Evolutionary conservation across 2,797 vertebrate species (phyloP).

Genomic region (Rhadinocentrus ornatus): DNA sequence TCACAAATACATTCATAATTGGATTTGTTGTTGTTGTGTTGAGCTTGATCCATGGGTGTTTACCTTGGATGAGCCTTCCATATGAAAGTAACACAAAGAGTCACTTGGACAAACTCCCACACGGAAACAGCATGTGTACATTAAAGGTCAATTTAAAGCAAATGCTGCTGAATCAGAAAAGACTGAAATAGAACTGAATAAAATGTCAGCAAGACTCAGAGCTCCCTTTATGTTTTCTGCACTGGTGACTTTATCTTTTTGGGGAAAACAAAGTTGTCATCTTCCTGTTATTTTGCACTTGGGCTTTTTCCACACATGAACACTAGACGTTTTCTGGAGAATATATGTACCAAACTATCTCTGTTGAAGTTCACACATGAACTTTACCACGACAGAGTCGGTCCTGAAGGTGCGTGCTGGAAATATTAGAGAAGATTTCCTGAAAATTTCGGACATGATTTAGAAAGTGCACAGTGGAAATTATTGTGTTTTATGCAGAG

Average conservation of each 20-base stretch:
- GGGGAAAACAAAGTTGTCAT: background rate
- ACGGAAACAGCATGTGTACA: background rate
- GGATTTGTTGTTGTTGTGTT: slow-evolving; percentile 36
- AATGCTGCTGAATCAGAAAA: slow-evolving; percentile 8
- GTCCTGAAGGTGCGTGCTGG: background rate
- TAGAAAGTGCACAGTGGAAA: background rate
- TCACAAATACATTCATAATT: slow-evolving; percentile 40
- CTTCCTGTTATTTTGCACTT: background rate
- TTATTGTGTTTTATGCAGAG: background rate
- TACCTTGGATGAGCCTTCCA: slow-evolving; percentile 6
- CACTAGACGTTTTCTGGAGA: background rate
- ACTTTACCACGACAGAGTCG: too few species aligned
- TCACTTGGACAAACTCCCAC: background rate
- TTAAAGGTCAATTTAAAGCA: slow-evolving; percentile 5
- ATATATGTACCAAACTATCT: too few species aligned
- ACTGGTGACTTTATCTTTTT: background rate
- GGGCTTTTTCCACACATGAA: background rate
- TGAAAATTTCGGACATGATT: background rate
- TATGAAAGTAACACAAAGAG: slow-evolving; percentile 4
- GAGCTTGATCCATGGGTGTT: slow-evolving; percentile 19
- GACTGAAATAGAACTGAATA: background rate
- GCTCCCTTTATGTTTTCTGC: background rate
- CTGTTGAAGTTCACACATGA: too few species aligned
- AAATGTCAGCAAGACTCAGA: background rate
- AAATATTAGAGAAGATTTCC: background rate